A percentile compares a stretch with the other conserved stretches of the same genome.
phyloP scores from a whole-genome alignment of 30 jellyfish, hydroid and myxozoan genomes.

The Turritopsis dohrnii region DNA sequence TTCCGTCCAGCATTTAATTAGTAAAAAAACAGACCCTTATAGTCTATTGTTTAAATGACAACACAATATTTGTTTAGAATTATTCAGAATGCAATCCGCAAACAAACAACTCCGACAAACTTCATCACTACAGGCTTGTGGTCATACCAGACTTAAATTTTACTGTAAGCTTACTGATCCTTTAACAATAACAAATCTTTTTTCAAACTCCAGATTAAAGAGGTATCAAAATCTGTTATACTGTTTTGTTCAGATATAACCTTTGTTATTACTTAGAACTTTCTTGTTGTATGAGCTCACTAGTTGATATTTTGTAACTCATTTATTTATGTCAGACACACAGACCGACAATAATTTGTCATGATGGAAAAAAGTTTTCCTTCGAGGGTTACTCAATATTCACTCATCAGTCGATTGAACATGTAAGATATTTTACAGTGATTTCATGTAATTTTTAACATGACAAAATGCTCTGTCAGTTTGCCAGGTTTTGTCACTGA shows the following conservation, averaged over 20 bases:
- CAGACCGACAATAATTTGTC: slow-evolving; percentile 32
- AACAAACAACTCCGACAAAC: slow-evolving; percentile 21
- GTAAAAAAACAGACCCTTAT: no score
- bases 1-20: no score
- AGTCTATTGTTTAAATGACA: neutral
- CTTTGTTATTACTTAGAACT: no score
- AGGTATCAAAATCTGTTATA: no score
- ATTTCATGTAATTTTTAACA: no score
- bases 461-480: no score
- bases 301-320: neutral
- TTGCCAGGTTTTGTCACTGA: no score
- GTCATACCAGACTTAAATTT: slow-evolving; percentile 32
- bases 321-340: slow-evolving; percentile 28
- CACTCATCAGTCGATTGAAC: slow-evolving; percentile 35
- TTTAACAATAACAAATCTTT: neutral
- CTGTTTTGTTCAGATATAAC: no score
- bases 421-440: slow-evolving; percentile 13
- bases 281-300: neutral
- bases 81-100: neutral
- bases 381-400: slow-evolving; percentile 51
- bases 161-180: neutral
- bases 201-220: no score
- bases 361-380: slow-evolving; percentile 23
- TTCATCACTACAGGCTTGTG: slow-evolving; percentile 23
- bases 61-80: neutral